phyloP scores from a whole-genome alignment of 1,140 invertebrate genomes.

The Melanaphis sacchari region DNA sequence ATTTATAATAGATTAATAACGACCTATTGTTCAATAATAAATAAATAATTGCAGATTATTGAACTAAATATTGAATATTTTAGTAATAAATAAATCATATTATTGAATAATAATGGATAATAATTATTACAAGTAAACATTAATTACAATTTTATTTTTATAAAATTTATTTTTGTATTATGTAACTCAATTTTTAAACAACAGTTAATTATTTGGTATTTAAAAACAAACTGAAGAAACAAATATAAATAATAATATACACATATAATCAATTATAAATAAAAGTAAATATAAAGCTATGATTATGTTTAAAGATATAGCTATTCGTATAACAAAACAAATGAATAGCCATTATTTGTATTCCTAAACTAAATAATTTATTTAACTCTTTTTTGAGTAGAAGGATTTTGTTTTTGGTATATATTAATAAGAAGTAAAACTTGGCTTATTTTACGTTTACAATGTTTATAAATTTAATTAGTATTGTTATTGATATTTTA shows the following conservation, averaged over 20 bases:
- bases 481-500: slow-evolving; percentile 46
- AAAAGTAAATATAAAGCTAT: neutral
- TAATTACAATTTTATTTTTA: too few species aligned
- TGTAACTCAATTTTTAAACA: neutral
- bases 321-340: neutral
- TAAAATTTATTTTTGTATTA: too few species aligned
- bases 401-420: neutral
- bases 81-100: too few species aligned
- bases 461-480: slow-evolving; percentile 41
- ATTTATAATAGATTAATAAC: too few species aligned
- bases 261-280: neutral
- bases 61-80: too few species aligned
- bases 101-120: too few species aligned
- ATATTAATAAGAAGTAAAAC: neutral
- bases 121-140: too few species aligned
- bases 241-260: neutral
- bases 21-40: too few species aligned
- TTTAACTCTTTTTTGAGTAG: neutral
- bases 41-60: too few species aligned
- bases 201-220: neutral
- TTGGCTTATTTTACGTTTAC: neutral
- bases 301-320: neutral
- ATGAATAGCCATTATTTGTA: neutral
- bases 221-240: neutral
- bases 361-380: neutral